Conservation (phyloP, 2,797 vertebrate genomes). For the Urosaurus nigricauda region DNA sequence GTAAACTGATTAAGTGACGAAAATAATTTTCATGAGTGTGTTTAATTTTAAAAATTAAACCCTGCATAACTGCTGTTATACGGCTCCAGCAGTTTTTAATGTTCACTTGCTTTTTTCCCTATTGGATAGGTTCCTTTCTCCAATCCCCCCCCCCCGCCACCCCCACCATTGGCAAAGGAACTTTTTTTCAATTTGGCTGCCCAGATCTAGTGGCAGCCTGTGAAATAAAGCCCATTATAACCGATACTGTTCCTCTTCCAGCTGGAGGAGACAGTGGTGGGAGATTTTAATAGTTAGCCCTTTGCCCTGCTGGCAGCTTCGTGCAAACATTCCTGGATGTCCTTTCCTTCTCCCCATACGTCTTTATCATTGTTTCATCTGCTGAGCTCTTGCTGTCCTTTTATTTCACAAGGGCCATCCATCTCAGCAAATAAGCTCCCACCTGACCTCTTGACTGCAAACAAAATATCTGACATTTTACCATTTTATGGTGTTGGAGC, state of each 20-base stretch:
- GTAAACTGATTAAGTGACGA: not conserved
- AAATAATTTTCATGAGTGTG: not conserved
- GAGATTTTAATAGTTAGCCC: constrained; percentile 29
- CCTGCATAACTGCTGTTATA: not conserved
- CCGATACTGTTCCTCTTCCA: constrained; percentile 41
- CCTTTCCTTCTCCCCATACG: constrained; percentile 47
- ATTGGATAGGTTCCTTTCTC: not conserved
- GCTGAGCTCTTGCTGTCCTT: not conserved
- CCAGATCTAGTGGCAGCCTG: constrained; percentile 15
- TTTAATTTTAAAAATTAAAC: not conserved
- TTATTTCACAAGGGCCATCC: constrained; percentile 55
- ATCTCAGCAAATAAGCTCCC: constrained; percentile 26
- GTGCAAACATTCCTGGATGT: constrained; percentile 31
- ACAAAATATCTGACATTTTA: constrained; percentile 19
- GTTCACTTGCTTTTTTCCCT: constrained; percentile 9
- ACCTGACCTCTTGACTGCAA: constrained; percentile 27
- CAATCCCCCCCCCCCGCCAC: no score
- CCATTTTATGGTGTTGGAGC: constrained; percentile 1
- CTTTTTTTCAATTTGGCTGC: constrained; percentile 28
- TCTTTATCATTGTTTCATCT: constrained; percentile 31
- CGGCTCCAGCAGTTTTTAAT: not conserved
- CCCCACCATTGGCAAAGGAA: not conserved
- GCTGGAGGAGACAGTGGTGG: constrained; percentile 14
- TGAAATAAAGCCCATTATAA: constrained; percentile 23
- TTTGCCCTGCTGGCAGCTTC: constrained; percentile 52